Evolutionary conservation across 2,113 vertebrate species (phyloP).

Genomic region (Perca fluviatilis): DNA sequence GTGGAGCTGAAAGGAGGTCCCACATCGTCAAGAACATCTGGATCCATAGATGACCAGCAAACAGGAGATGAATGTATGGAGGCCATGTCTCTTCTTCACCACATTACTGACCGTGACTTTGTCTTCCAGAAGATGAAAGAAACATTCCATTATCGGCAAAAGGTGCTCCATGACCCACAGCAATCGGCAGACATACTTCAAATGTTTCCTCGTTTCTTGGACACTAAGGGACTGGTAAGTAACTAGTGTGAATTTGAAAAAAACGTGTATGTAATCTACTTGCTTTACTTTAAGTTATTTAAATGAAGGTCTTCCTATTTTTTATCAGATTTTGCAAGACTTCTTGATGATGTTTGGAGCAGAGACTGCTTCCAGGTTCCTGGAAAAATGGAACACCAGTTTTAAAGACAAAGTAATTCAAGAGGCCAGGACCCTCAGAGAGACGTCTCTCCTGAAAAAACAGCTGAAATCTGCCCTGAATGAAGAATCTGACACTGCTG

Average conservation of each 20-base stretch:
- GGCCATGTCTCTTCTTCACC: conserved; percentile 14
- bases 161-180: conserved; percentile 2
- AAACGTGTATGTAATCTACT: too few species aligned
- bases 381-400: background rate
- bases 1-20: background rate
- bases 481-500: background rate
- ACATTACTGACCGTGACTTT: background rate
- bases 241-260: background rate
- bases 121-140: conserved; percentile 12
- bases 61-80: conserved; percentile 19
- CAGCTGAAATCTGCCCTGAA: conserved; percentile 4
- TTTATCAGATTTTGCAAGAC: conserved; percentile 40
- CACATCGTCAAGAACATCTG: background rate
- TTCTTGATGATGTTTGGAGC: conserved; percentile 32
- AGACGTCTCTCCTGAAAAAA: background rate
- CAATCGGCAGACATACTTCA: background rate
- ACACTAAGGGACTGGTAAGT: background rate
- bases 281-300: too few species aligned
- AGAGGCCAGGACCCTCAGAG: background rate
- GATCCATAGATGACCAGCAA: conserved; percentile 6
- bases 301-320: too few species aligned
- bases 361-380: conserved; percentile 20
- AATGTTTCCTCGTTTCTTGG: too few species aligned
- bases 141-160: background rate
- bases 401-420: background rate